Conservation (phyloP, 2,888 invertebrate genomes). For the Agrotis segetum region DNA sequence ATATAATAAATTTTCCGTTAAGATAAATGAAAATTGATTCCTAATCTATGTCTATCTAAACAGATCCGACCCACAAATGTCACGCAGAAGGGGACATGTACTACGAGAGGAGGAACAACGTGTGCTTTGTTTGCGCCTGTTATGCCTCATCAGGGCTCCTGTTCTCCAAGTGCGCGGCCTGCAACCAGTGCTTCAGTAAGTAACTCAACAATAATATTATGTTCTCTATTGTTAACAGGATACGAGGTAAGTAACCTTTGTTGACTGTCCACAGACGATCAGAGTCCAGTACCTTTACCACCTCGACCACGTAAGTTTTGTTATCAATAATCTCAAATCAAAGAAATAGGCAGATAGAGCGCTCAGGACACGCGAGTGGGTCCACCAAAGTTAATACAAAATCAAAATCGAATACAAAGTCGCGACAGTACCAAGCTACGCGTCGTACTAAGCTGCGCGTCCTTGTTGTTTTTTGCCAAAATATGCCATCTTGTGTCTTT, state of each 20-base stretch:
- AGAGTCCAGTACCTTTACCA: slow-evolving; percentile 37
- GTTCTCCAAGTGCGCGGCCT: slow-evolving; percentile 76
- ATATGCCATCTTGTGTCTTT: too few species aligned
- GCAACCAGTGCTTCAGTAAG: slow-evolving; percentile 71
- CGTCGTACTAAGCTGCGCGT: too few species aligned
- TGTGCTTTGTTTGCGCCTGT: slow-evolving; percentile 81
- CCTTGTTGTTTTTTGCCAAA: too few species aligned
- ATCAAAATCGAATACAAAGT: too few species aligned
- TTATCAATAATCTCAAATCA: too few species aligned
- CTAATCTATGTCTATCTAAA: background rate
- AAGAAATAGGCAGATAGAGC: too few species aligned
- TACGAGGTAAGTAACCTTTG: slow-evolving; percentile 19
- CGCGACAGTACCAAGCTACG: too few species aligned
- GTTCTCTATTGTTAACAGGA: background rate
- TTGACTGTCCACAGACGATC: slow-evolving; percentile 44
- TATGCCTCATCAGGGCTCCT: slow-evolving; percentile 67
- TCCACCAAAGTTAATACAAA: too few species aligned
- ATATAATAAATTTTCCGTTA: too few species aligned
- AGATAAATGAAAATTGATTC: too few species aligned
- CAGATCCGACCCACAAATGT: slow-evolving; percentile 63
- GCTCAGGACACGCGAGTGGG: too few species aligned
- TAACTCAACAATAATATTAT: background rate
- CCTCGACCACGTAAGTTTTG: slow-evolving; percentile 47
- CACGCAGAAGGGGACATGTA: slow-evolving; percentile 77
- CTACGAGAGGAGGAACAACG: slow-evolving; percentile 63